These are phyloP conservation scores for Microctonus aethiopoides DNA, from an alignment of 2,888 invertebrate genomes.

Conservation along the genomic window DNA sequence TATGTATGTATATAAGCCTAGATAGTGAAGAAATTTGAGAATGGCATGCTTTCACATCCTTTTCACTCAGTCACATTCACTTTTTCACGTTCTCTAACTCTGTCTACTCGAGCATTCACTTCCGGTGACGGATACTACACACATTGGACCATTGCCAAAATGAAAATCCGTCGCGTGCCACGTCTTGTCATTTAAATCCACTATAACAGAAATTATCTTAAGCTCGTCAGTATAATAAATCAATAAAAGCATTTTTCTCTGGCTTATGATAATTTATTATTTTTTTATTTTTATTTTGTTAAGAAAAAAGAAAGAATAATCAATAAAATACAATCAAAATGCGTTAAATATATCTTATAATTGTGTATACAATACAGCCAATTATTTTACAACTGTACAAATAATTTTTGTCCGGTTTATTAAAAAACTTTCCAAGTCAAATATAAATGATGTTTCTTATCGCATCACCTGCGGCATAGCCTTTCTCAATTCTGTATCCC, in stretches of 20 bases:
- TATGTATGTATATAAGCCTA: not conserved
- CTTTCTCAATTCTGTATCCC: not conserved
- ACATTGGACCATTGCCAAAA: conserved; percentile 39
- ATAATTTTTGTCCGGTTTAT: conserved; percentile 6
- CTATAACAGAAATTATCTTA: not conserved
- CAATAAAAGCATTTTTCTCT: not conserved
- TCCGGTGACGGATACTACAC: conserved; percentile 38
- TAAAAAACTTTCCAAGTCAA: conserved; percentile 12
- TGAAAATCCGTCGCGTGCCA: not conserved
- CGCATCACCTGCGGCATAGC: not conserved
- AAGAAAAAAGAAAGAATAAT: no score
- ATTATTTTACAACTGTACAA: not conserved
- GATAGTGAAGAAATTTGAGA: not conserved
- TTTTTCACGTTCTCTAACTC: not conserved
- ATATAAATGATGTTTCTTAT: conserved; percentile 8
- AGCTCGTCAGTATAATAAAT: not conserved
- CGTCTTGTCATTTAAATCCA: not conserved
- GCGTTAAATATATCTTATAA: not conserved
- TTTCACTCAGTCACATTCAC: not conserved
- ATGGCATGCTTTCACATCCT: not conserved
- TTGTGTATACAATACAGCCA: not conserved
- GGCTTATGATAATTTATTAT: not conserved
- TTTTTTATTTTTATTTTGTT: no score
- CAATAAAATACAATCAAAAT: no score
- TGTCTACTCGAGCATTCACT: conserved; percentile 32